Percentiles rank a stretch among this genome's conserved stretches.
These are phyloP conservation scores for Planococcus citri DNA, from an alignment of 1,140 invertebrate species.

Conservation along the genomic window DNA sequence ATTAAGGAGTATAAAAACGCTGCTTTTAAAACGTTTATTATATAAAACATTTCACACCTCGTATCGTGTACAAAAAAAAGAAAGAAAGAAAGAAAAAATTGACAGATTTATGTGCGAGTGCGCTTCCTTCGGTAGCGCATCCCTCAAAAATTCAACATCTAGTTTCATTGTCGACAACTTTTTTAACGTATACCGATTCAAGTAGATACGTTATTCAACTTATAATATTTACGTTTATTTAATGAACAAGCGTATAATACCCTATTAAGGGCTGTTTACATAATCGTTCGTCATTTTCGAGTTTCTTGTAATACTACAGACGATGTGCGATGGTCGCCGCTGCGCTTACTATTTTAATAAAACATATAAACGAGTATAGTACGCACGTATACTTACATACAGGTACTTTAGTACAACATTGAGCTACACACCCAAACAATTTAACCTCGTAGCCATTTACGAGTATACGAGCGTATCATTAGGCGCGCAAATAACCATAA, in stretches of 20 bases:
- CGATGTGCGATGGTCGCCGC: too few species aligned
- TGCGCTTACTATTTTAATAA: too few species aligned
- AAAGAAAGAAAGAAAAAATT: constrained; percentile 9
- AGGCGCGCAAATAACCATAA: not conserved
- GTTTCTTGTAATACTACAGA: not conserved
- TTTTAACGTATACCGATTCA: constrained; percentile 10
- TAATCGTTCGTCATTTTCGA: constrained; percentile 16
- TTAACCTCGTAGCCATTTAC: not conserved
- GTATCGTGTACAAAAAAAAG: not conserved
- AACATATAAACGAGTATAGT: too few species aligned
- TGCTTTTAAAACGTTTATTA: not conserved
- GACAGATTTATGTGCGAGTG: constrained; percentile 14
- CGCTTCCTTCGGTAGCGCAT: constrained; percentile 3
- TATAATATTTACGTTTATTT: constrained; percentile 19
- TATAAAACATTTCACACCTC: constrained; percentile 14
- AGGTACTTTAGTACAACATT: too few species aligned
- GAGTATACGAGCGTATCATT: not conserved
- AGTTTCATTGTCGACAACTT: constrained; percentile 16
- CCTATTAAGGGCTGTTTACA: constrained; percentile 19
- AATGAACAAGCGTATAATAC: constrained; percentile 19
- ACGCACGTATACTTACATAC: too few species aligned
- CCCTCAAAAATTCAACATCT: not conserved
- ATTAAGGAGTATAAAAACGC: constrained; percentile 9
- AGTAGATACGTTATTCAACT: constrained; percentile 17
- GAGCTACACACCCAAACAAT: not conserved